Percentiles rank a stretch among this genome's conserved stretches.
Conservation (phyloP, 2,888 invertebrate genomes). For the Eupsilia transversa region DNA sequence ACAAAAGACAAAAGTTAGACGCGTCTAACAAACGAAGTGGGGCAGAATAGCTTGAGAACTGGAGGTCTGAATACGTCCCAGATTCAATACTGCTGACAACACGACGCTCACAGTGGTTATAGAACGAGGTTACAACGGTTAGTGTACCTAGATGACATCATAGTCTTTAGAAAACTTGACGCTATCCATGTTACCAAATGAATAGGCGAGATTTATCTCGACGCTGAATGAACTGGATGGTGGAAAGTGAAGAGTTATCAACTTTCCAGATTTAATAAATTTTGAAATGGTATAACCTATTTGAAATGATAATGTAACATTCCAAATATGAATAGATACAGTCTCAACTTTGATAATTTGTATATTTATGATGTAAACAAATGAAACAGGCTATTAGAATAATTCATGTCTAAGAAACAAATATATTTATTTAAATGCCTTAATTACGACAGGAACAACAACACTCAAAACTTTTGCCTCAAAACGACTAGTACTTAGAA, state of each 20-base stretch:
- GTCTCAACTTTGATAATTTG: slow-evolving; percentile 7
- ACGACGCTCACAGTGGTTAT: slow-evolving; percentile 45
- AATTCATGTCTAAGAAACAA: slow-evolving; percentile 32
- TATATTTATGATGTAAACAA: slow-evolving; percentile 41
- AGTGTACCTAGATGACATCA: slow-evolving; percentile 47
- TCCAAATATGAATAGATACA: not conserved
- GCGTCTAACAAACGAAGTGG: slow-evolving; percentile 67
- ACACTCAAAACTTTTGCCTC: slow-evolving; percentile 43
- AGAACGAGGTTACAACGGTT: slow-evolving; percentile 36
- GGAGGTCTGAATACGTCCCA: slow-evolving; percentile 63
- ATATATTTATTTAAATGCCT: slow-evolving; percentile 38
- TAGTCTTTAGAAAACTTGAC: slow-evolving; percentile 41
- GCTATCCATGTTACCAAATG: slow-evolving; percentile 42
- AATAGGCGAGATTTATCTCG: slow-evolving; percentile 42
- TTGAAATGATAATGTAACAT: not conserved
- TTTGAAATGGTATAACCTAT: not conserved
- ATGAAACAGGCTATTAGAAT: slow-evolving; percentile 33
- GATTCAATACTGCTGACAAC: slow-evolving; percentile 54
- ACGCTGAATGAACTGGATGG: slow-evolving; percentile 25
- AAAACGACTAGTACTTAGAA: slow-evolving; percentile 44
- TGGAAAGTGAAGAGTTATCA: not conserved
- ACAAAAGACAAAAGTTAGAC: slow-evolving; percentile 72
- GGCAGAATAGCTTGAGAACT: slow-evolving; percentile 55
- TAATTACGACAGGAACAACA: slow-evolving; percentile 46
- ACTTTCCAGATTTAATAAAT: not conserved